Evolutionary conservation across 1,140 invertebrate genomes (phyloP), one percentile per base, ranked within the genome.

Genomic region (Papilio polytes): DNA sequence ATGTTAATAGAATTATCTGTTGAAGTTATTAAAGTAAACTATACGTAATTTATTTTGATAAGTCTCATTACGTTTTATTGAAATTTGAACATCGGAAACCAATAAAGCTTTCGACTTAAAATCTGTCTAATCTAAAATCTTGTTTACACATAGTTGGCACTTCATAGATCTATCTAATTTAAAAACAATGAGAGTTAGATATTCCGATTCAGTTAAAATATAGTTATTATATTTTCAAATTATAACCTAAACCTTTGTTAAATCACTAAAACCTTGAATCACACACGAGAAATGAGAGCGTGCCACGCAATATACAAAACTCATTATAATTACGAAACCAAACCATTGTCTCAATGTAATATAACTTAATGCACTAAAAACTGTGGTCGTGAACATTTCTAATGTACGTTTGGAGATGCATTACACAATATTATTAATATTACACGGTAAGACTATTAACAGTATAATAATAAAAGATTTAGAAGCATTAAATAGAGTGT

Each of bases 251-350:
- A 31, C 3, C 12, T 70, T 70, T 31, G 26, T 70, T 70, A 70
- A 70, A 70, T 70, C 12, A 63, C 26, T 70, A 31, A 2, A 31
- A 36, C 63, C 63, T 70, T 70, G 26, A 70, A 70, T 36, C 63
- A 63, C 59, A 70, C 26, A 66, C 1, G 82, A 46, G 81, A 80
- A 84, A 84, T 73, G 80, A 85, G 82, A 85, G 73, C 85, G 80
- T 81, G 80, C 80, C 80, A 81, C 72, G 79, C 74, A 82, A 85
- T 83, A 80, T 81, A 51, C 83, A 83, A 84, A 84, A 51, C 78
- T 86, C 82, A 84, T 88, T 86, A 88, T 51, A 80, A 83, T 83
- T 83, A 83, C 82, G 80, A 83, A 81, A 83, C 70, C 2, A 46
- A 73, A 48, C 53, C 80, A 76, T 80, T 81, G 82, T 83, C 80